Conservation (phyloP, 2,113 vertebrate species). For the Phrynocephalus versicolor region DNA sequence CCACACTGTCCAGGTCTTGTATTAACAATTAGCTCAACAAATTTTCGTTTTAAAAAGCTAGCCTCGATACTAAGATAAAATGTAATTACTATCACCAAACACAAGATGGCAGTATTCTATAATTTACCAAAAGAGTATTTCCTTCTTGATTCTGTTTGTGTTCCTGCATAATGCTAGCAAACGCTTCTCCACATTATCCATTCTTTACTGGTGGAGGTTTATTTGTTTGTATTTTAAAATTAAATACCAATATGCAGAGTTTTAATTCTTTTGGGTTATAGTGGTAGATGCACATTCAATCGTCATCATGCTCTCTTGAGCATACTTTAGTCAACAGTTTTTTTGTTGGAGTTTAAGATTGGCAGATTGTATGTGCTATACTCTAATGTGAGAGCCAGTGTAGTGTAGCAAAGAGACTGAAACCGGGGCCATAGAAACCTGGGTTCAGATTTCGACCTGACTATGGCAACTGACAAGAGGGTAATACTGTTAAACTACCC, state of each 20-base stretch:
- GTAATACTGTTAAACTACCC: too few species aligned
- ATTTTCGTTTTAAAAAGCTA: background rate
- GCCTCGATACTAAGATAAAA: background rate
- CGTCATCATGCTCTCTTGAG: too few species aligned
- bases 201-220: background rate
- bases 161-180: background rate
- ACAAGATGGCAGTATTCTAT: constrained; percentile 21
- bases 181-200: background rate
- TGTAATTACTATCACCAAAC: background rate
- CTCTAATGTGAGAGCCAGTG: too few species aligned
- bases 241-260: background rate
- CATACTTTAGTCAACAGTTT: too few species aligned
- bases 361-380: too few species aligned
- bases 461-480: too few species aligned
- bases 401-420: too few species aligned
- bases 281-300: too few species aligned
- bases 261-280: background rate
- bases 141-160: background rate
- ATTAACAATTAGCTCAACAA: background rate
- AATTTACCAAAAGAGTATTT: background rate
- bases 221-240: background rate
- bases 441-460: too few species aligned
- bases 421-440: too few species aligned
- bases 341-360: too few species aligned
- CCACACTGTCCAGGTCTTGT: background rate